A percentile compares a stretch with the other conserved stretches of the same genome.
Conservation (phyloP, 2,888 invertebrate species). For the Acleris emargana region DNA sequence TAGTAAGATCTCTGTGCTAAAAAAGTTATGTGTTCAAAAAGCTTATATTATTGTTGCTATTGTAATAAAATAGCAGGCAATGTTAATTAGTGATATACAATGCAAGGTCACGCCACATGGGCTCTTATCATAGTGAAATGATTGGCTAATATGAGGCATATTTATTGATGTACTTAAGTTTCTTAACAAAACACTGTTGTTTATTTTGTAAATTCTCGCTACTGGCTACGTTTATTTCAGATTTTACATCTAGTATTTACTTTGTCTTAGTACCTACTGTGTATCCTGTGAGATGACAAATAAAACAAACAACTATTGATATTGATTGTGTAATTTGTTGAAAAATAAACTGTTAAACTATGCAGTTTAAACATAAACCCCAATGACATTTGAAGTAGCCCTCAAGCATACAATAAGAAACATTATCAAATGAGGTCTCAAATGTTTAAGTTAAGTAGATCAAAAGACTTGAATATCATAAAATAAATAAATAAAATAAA, state of each 20-base stretch:
- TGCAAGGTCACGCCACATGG: conserved; percentile 14
- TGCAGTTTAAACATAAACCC: conserved; percentile 9
- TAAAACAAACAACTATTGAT: conserved; percentile 1
- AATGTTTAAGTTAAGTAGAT: no score
- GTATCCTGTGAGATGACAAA: not conserved
- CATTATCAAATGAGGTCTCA: no score
- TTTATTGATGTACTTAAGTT: conserved; percentile 27
- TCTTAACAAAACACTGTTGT: conserved; percentile 14
- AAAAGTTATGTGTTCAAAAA: conserved; percentile 6
- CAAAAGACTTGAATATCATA: no score
- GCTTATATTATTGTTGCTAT: not conserved
- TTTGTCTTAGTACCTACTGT: not conserved
- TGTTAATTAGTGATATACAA: conserved; percentile 24
- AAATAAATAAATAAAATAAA: no score
- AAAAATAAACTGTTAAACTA: conserved; percentile 10
- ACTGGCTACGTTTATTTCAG: not conserved
- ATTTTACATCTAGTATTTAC: no score
- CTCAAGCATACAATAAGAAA: not conserved
- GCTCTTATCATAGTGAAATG: conserved; percentile 23
- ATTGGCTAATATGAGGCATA: conserved; percentile 11
- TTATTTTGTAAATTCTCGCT: conserved; percentile 7
- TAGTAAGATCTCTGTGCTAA: conserved; percentile 20
- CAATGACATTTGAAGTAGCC: not conserved
- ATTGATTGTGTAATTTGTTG: conserved; percentile 21
- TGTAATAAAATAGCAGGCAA: conserved; percentile 3